Base-by-base conservation (phyloP, 2,888 invertebrate species). In the Himalopsyche tibetana region DNA sequence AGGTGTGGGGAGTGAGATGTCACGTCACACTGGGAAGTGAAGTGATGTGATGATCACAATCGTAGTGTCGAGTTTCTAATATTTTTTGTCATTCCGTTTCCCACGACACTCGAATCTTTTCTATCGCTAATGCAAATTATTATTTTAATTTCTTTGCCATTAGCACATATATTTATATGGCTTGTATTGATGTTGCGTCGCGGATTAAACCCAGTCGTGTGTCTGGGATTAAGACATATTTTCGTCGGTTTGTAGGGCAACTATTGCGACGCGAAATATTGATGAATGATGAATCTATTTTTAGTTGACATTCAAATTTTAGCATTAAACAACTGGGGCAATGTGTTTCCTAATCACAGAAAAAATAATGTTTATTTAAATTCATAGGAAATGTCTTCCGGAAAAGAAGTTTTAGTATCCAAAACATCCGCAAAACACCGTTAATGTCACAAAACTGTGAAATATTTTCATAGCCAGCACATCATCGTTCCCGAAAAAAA, bases 291-390 rank as follows among this genome's bases (percentile, higher is more conserved):
- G n/a, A 12, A 36, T 74, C 36, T 74, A 28, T 74, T 74, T 74
- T 74, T 74, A 74, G 74, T 38, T 74, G 74, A 74, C 74, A 74
- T 74, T 74, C 74, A 74, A 51, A 12, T 74, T 69, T 74, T 74
- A 38, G 69, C 69, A 38, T 74, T 5, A 74, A 38, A 8, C 2
- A 74, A 38, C 12, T 74, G 36, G 74, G 36, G 74, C 74, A 36
- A 36, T 74, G 15, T 12, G 36, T 63, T 63, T 63, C 63, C 63
- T 63, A 63, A 63, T 63, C 8, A 4, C 15, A 63, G 1, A 63
- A 9, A 28, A 15, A 45, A 8, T 56, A 11, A 15, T 51, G 51
- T 51, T 2, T 15, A 15, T 15, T 51, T 15, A 15, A n/a, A 51
- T 51, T 15, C 51, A 15, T 51, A 15, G 15, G 51, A 51, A 51